Evolutionary conservation across 1,140 invertebrate genomes (phyloP).

Genomic region (Hycleus cichorii): DNA sequence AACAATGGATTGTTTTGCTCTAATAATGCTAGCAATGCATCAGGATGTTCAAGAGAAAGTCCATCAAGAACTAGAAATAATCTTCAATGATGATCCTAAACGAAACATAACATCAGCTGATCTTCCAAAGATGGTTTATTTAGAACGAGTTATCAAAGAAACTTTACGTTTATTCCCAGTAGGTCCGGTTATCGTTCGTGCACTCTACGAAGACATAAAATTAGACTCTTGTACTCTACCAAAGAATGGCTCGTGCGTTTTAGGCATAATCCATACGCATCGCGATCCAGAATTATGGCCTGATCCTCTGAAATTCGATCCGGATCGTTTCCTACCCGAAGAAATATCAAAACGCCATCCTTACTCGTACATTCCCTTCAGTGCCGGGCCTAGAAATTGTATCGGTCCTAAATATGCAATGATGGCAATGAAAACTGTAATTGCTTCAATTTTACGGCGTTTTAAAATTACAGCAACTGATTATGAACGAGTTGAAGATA

Average conservation of each 20-base stretch:
- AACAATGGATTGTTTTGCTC: constrained; percentile 16
- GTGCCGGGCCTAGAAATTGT: constrained; percentile 60
- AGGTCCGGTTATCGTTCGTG: constrained; percentile 48
- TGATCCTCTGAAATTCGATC: constrained; percentile 59
- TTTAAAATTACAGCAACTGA: constrained; percentile 24
- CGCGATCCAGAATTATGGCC: constrained; percentile 46
- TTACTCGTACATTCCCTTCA: constrained; percentile 56
- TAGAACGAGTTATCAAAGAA: constrained; percentile 59
- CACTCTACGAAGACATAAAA: constrained; percentile 40
- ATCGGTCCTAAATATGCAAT: constrained; percentile 50
- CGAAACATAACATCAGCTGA: constrained; percentile 44
- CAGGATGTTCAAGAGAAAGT: constrained; percentile 46
- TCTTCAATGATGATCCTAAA: constrained; percentile 42
- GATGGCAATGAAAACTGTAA: constrained; percentile 41
- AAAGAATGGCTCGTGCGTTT: constrained; percentile 8
- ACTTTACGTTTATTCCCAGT: constrained; percentile 55
- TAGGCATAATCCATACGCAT: constrained; percentile 39
- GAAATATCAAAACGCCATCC: constrained; percentile 42
- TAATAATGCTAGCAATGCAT: constrained; percentile 30
- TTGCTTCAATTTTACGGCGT: constrained; percentile 36
- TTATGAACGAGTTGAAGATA: constrained; percentile 21
- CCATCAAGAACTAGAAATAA: constrained; percentile 49
- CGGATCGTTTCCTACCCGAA: constrained; percentile 57
- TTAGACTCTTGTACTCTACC: constrained; percentile 15
- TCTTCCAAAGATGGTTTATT: constrained; percentile 51